Percentiles rank a stretch among this genome's conserved stretches.
Conservation (phyloP, 2,797 vertebrate species). For the Sebastes cheni region DNA sequence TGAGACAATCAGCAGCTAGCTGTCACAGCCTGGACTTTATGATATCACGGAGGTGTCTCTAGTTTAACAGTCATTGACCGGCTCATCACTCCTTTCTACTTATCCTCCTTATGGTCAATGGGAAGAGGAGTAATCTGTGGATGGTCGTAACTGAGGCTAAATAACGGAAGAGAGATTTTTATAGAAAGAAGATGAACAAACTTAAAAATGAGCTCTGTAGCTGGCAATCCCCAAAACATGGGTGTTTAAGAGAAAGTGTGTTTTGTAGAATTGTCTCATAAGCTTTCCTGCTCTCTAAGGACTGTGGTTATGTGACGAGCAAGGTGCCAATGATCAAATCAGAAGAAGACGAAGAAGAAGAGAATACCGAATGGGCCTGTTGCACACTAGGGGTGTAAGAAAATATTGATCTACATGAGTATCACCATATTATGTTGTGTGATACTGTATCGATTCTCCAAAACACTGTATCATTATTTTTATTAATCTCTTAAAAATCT, state of each 20-base stretch:
- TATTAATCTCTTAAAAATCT: too few relatives aligned
- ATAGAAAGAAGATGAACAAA: background rate
- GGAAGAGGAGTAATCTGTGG: background rate
- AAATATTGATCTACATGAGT: too few relatives aligned
- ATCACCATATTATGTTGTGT: too few relatives aligned
- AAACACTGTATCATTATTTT: too few relatives aligned
- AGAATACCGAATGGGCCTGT: background rate
- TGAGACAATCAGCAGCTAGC: slow-evolving; percentile 44
- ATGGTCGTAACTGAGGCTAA: slow-evolving; percentile 4
- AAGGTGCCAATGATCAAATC: background rate
- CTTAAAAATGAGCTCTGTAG: background rate
- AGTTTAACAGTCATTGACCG: slow-evolving; percentile 47
- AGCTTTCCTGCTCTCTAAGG: background rate
- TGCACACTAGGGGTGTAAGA: background rate
- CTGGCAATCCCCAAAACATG: background rate
- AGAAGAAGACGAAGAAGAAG: background rate
- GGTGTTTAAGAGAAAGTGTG: background rate
- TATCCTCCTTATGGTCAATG: slow-evolving; percentile 5
- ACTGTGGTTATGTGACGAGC: background rate
- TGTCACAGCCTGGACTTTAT: slow-evolving; percentile 38
- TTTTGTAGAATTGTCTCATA: background rate
- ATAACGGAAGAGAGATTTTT: background rate
- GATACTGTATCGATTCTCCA: too few relatives aligned
- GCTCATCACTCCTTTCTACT: slow-evolving; percentile 32
- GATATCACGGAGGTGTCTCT: slow-evolving; percentile 37